These are phyloP conservation scores for Scomber colias DNA, from an alignment of 2,113 vertebrate species.

Conservation along the genomic window DNA sequence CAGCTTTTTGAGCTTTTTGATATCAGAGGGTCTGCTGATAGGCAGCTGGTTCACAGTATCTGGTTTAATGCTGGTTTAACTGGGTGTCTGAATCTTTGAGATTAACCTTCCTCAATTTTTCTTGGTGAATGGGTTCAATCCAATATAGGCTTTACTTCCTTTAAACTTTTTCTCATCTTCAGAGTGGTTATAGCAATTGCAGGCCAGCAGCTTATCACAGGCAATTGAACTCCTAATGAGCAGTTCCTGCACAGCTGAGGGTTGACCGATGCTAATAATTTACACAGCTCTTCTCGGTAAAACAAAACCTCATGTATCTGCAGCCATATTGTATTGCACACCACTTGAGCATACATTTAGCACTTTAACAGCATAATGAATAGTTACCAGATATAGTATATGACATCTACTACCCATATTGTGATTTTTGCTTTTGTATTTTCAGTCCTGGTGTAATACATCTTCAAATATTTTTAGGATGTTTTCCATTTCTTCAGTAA, in stretches of 20 bases:
- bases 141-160: not conserved
- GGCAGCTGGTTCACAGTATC: not conserved
- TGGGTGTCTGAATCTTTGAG: not conserved
- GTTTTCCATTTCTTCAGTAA: not conserved
- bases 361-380: not conserved
- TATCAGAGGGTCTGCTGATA: not conserved
- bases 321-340: not conserved
- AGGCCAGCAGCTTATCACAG: not conserved
- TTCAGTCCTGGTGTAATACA: not conserved
- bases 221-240: not conserved
- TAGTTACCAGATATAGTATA: not conserved
- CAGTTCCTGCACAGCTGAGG: not conserved
- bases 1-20: constrained; percentile 12
- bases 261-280: not conserved
- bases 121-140: not conserved
- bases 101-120: not conserved
- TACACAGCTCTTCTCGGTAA: not conserved
- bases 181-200: not conserved
- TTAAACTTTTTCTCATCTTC: not conserved
- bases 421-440: not conserved
- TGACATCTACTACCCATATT: not conserved
- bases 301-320: constrained; percentile 1
- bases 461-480: not conserved
- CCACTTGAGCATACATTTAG: not conserved
- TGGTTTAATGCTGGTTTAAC: constrained; percentile 4